Evolutionary conservation across 2,888 invertebrate species (phyloP).

Genomic region (Ochropleura leucogaster): DNA sequence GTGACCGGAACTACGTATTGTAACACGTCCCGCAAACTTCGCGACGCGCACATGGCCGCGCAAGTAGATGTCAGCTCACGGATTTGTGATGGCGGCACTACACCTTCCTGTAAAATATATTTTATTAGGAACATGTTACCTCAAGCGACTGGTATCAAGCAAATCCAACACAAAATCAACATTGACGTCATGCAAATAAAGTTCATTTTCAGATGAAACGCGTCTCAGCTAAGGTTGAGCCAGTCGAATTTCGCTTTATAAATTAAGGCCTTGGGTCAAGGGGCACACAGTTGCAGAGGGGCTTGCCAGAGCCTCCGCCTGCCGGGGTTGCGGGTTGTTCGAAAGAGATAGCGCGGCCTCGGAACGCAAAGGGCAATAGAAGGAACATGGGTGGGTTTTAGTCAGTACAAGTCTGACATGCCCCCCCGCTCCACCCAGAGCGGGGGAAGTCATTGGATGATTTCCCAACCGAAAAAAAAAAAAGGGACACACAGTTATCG

Average conservation of each 20-base stretch:
- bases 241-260: background rate
- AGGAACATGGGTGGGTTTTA: no score
- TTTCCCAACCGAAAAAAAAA: no score
- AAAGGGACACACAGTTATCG: no score
- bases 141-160: background rate
- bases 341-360: no score
- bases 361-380: no score
- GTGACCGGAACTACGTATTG: slow-evolving; percentile 85
- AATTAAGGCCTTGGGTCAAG: background rate
- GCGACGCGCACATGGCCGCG: slow-evolving; percentile 94
- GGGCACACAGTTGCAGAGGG: no score
- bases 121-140: background rate
- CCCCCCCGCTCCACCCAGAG: no score
- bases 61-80: slow-evolving; percentile 92
- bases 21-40: slow-evolving; percentile 83
- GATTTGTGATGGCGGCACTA: slow-evolving; percentile 75
- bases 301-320: no score
- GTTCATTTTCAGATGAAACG: background rate
- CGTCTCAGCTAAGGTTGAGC: background rate
- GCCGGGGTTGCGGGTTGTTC: no score
- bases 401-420: no score
- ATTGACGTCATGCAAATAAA: background rate
- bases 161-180: background rate
- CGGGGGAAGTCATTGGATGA: no score
- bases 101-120: slow-evolving; percentile 75